These are phyloP conservation scores for Temnopleurus reevesii DNA, from an alignment of 53 echinoderm and acorn worm genomes.

Conservation along the genomic window DNA sequence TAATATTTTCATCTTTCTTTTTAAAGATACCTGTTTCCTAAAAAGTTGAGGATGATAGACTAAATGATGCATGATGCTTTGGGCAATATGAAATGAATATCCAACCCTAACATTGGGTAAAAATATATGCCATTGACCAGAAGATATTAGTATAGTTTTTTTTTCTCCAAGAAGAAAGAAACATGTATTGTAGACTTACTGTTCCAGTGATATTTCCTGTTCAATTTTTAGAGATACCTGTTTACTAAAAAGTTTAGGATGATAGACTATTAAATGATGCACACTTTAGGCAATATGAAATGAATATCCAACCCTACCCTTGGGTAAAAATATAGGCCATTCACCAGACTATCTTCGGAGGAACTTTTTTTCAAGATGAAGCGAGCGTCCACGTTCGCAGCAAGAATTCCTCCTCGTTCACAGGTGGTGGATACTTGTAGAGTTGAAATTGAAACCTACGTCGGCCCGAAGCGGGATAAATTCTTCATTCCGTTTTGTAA, in stretches of 20 bases:
- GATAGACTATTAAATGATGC: too few species aligned
- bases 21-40: too few species aligned
- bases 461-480: conserved; percentile 12
- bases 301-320: conserved; percentile 13
- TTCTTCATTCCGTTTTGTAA: neutral
- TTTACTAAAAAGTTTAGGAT: too few species aligned
- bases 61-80: neutral
- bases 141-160: neutral
- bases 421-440: conserved; percentile 25
- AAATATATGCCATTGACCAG: neutral
- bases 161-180: neutral
- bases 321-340: neutral
- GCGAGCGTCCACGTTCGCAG: neutral
- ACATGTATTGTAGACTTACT: too few species aligned
- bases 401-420: neutral
- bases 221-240: too few species aligned
- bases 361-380: neutral
- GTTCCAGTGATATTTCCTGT: too few species aligned
- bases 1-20: too few species aligned
- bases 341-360: conserved; percentile 14
- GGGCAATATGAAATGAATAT: conserved; percentile 31
- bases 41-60: neutral
- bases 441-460: neutral
- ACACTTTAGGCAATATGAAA: conserved; percentile 24
- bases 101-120: neutral